phyloP scores from a whole-genome alignment of 1,140 invertebrate species.

The Drosophila saltans region DNA sequence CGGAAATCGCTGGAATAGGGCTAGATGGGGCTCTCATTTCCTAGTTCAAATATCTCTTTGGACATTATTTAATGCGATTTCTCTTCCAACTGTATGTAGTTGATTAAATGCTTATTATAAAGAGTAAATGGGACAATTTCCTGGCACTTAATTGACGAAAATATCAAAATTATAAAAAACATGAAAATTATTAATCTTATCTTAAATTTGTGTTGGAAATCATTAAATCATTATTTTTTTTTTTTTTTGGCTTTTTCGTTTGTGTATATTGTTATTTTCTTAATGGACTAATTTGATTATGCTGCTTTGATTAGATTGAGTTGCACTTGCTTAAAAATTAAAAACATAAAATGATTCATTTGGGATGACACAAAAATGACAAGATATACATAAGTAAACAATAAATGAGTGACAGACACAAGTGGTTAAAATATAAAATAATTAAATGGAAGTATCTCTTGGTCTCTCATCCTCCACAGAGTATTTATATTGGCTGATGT shows the following conservation, averaged over 20 bases:
- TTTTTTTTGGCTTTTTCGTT: conserved; percentile 21
- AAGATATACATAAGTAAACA: conserved; percentile 36
- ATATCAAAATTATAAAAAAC: conserved; percentile 22
- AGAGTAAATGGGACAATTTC: conserved; percentile 1
- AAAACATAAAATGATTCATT: conserved; percentile 64
- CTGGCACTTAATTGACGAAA: conserved; percentile 17
- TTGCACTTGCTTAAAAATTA: conserved; percentile 62
- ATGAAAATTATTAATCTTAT: conserved; percentile 8
- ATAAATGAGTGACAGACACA: conserved; percentile 32
- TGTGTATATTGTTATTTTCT: conserved; percentile 22
- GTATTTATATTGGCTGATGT: not conserved
- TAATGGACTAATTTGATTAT: conserved; percentile 68
- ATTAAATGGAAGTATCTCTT: conserved; percentile 10
- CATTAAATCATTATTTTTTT: not conserved
- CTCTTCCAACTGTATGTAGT: not conserved
- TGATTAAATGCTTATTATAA: not conserved
- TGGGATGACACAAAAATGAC: conserved; percentile 59
- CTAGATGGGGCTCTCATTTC: not conserved
- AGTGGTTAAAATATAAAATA: not conserved
- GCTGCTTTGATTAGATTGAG: conserved; percentile 72
- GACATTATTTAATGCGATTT: not conserved
- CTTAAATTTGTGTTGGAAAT: not conserved
- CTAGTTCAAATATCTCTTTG: not conserved
- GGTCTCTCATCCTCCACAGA: not conserved
- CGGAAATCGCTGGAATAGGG: conserved; percentile 37